These are phyloP conservation scores for Tetranychus urticae DNA, from an alignment of 1,140 invertebrate genomes.

Conservation along the genomic window DNA sequence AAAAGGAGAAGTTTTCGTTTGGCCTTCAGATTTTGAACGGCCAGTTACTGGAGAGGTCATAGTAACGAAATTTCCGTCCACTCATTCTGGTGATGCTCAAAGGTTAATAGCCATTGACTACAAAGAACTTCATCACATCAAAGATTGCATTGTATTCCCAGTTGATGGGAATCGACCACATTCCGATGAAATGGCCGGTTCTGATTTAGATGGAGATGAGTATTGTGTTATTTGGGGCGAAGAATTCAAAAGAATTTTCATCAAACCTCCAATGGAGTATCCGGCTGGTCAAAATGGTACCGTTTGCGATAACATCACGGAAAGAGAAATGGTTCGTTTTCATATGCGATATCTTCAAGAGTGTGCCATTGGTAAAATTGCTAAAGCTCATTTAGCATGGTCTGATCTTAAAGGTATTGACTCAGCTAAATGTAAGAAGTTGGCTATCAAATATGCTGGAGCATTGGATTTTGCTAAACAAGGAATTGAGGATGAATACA, in stretches of 20 bases:
- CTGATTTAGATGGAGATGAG: slow-evolving; percentile 16
- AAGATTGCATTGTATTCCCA: slow-evolving; percentile 24
- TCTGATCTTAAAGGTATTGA: slow-evolving; percentile 15
- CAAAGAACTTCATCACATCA: slow-evolving; percentile 17
- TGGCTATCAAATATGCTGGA: slow-evolving; percentile 16
- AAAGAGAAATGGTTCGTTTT: slow-evolving; percentile 17
- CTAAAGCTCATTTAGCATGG: slow-evolving; percentile 15
- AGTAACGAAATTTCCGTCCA: slow-evolving; percentile 21
- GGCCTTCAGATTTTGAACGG: slow-evolving; percentile 7
- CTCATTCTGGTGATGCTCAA: slow-evolving; percentile 22
- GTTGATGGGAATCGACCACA: slow-evolving; percentile 20
- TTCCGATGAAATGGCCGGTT: slow-evolving; percentile 23
- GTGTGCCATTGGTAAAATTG: slow-evolving; percentile 18
- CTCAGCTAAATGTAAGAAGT: slow-evolving; percentile 9
- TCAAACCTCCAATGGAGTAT: slow-evolving; percentile 11
- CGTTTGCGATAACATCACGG: background rate
- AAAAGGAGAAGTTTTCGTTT: slow-evolving; percentile 13
- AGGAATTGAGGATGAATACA: slow-evolving; percentile 10
- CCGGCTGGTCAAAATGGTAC: background rate
- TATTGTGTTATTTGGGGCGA: slow-evolving; percentile 12
- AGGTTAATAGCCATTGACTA: slow-evolving; percentile 20
- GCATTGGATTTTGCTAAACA: slow-evolving; percentile 20
- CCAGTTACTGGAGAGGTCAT: slow-evolving; percentile 9
- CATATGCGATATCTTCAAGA: slow-evolving; percentile 15
- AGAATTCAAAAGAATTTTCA: slow-evolving; percentile 7